Evolutionary conservation across 1,140 invertebrate species (phyloP), one percentile per base, ranked within the genome.

Genomic region (Nomia melanderi): DNA sequence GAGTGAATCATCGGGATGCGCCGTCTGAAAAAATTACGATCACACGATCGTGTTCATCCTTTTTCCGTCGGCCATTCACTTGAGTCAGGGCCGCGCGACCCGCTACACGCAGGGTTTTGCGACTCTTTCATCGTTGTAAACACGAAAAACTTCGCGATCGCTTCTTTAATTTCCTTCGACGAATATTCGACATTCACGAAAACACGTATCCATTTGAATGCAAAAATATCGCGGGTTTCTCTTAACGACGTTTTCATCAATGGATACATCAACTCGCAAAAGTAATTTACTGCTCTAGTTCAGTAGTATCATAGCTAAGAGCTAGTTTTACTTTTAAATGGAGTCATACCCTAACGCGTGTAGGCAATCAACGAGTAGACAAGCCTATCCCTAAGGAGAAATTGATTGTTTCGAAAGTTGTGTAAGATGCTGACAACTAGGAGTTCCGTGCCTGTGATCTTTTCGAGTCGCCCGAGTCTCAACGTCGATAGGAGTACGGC

Each of bases 21-120:
- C 39, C 79, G 83, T 85, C 81, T 50, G 76, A 50, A 85, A 85
- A 85, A 85, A 85, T 85, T 85, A 80, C 77, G 77, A 82, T 82
- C 79, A 77, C 77, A 77, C 73, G 73, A 79, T 79, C 77, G 20
- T 76, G 60, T 71, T 77, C 27, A 59, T 82, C 62, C 33, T 44
- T 66, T 66, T 66, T 65, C 29, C n/a, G 8, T 8, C 54, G 29
- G 25, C 57, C 33, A 63, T 77, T 70, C 73, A 57, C 64, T 0
- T 41, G 8, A 20, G 25, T 14, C 3, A 4, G 23, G 39, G 27
- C 14, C 50, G 71, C 39, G 44, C 27, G 17, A 6, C 0, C 39
- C 39, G 60, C 12, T 27, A 11, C 27, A 20, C 54, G 7, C 9
- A 4, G 12, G 12, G 11, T 14, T 1, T 7, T 1, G 4, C 9